Percentiles rank a stretch among this genome's conserved stretches.
Conservation (phyloP, 2,113 vertebrate species). For the Sporophila hypoxantha region DNA sequence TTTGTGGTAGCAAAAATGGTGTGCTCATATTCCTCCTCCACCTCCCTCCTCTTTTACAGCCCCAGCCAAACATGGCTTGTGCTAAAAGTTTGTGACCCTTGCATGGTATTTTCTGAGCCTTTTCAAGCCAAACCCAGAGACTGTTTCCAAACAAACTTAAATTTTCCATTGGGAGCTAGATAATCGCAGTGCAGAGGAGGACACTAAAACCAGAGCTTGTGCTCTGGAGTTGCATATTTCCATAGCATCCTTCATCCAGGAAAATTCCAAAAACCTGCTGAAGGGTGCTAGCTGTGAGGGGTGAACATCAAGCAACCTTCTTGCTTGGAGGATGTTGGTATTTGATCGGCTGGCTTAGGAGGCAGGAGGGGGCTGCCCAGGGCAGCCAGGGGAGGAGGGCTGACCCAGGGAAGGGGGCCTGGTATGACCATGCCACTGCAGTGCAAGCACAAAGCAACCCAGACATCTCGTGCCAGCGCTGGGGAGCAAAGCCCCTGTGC, state of each 20-base stretch:
- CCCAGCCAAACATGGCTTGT: neutral
- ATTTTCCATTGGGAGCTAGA: slow-evolving; percentile 14
- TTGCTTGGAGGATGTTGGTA: neutral
- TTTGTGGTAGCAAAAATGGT: neutral
- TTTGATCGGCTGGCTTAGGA: neutral
- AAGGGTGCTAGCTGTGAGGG: neutral
- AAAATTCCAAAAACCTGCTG: neutral
- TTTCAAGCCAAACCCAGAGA: neutral
- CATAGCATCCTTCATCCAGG: neutral
- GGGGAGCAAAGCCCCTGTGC: neutral
- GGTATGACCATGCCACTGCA: accelerated
- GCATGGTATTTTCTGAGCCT: neutral
- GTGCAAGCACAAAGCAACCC: accelerated
- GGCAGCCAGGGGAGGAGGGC: neutral
- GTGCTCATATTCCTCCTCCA: neutral
- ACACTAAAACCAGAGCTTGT: neutral
- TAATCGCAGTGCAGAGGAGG: slow-evolving; percentile 25
- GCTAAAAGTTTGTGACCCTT: slow-evolving; percentile 21
- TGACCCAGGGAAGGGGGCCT: neutral
- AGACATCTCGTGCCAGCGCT: accelerated
- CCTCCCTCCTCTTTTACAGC: neutral
- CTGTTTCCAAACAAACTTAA: slow-evolving; percentile 10
- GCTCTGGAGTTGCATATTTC: neutral
- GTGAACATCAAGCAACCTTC: accelerated
- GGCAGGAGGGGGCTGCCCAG: neutral